A percentile compares a stretch with the other conserved stretches of the same genome.
Conservation (phyloP, 2,113 vertebrate species). For the Callopanchax toddi region DNA sequence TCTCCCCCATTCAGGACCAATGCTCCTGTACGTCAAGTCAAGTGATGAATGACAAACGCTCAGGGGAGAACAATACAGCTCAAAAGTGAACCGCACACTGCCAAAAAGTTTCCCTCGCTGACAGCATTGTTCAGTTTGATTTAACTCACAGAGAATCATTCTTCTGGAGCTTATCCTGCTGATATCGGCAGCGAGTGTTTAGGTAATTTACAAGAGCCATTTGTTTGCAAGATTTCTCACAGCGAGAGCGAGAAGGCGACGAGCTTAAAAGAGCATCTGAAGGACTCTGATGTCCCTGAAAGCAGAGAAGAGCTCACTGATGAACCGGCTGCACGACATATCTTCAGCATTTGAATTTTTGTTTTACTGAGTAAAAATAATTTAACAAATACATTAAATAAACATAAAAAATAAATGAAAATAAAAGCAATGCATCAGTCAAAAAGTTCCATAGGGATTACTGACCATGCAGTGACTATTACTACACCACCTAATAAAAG, state of each 20-base stretch:
- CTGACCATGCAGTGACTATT: too few species aligned
- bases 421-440: neutral
- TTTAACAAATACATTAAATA: neutral
- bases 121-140: slow-evolving; percentile 37
- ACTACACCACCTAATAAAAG: neutral
- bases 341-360: too few species aligned
- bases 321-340: too few species aligned
- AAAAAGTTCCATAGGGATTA: too few species aligned
- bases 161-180: slow-evolving; percentile 27
- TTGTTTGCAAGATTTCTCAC: slow-evolving; percentile 32
- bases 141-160: slow-evolving; percentile 37
- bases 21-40: neutral
- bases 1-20: neutral
- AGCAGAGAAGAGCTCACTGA: slow-evolving; percentile 2
- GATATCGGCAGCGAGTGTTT: slow-evolving; percentile 43
- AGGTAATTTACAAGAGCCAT: slow-evolving; percentile 51
- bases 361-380: too few species aligned
- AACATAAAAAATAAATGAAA: neutral
- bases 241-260: slow-evolving; percentile 29
- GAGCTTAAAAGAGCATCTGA: slow-evolving; percentile 31
- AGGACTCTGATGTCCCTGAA: slow-evolving; percentile 15
- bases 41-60: slow-evolving; percentile 18
- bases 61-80: slow-evolving; percentile 5
- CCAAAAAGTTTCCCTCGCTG: slow-evolving; percentile 25
- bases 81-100: slow-evolving; percentile 22